These are phyloP conservation scores for Dipodomys ordii DNA, from an alignment of 2,113 vertebrate genomes.

Conservation along the genomic window DNA sequence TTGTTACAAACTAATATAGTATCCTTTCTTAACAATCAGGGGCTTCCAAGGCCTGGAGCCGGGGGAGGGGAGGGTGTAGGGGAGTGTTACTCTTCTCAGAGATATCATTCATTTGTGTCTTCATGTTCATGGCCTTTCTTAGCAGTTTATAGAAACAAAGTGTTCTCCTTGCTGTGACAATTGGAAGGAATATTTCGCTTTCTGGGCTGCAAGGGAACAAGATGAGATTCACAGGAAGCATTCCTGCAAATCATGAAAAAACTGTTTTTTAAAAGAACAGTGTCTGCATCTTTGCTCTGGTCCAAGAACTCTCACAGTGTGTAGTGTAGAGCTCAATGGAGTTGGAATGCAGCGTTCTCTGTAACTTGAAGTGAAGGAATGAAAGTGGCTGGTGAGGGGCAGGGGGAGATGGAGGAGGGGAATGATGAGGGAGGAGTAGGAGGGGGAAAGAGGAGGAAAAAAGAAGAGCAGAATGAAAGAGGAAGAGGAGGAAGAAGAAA, in stretches of 20 bases:
- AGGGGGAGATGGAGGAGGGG: neutral
- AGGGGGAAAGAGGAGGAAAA: too few relatives aligned
- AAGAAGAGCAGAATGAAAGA: too few relatives aligned
- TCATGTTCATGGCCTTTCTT: neutral
- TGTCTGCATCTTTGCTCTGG: accelerated
- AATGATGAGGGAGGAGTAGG: neutral
- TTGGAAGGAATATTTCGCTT: neutral
- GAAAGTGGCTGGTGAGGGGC: neutral
- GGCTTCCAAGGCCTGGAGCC: neutral
- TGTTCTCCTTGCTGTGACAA: neutral
- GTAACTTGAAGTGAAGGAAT: neutral
- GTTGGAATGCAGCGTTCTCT: neutral
- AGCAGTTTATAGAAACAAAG: neutral
- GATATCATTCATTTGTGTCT: neutral
- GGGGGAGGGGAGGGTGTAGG: neutral
- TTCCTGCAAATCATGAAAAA: neutral
- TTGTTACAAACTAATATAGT: neutral
- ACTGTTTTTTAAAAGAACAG: neutral
- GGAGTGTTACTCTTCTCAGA: neutral
- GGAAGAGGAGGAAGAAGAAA: too few relatives aligned
- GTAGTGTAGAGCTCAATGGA: neutral
- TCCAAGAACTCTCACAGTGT: neutral
- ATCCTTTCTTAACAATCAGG: neutral
- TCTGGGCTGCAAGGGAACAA: neutral
- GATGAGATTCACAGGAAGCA: neutral